Conservation (phyloP, 2,888 invertebrate species). For the Macrosoma leucophasiata region DNA sequence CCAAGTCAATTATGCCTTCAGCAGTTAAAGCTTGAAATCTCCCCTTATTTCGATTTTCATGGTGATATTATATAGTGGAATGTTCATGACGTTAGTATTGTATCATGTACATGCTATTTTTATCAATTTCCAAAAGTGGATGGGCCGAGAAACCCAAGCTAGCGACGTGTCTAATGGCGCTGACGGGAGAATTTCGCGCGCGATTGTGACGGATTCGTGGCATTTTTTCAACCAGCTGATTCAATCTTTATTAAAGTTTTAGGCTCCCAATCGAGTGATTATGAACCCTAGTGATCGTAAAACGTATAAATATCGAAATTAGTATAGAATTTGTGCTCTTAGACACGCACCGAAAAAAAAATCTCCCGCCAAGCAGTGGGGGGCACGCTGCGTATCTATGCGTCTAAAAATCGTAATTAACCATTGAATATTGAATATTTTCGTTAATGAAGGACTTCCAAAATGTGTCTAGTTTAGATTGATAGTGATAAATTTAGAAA, state of each 20-base stretch:
- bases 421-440: conserved; percentile 30
- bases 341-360: conserved; percentile 50
- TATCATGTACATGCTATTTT: conserved; percentile 56
- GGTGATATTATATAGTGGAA: conserved; percentile 33
- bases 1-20: conserved; percentile 59
- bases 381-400: conserved; percentile 62
- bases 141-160: conserved; percentile 67
- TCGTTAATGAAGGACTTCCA: conserved; percentile 23
- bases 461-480: conserved; percentile 28
- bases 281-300: conserved; percentile 41
- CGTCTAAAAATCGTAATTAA: conserved; percentile 36
- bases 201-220: conserved; percentile 75
- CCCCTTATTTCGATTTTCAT: conserved; percentile 33
- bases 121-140: conserved; percentile 71
- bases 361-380: conserved; percentile 71
- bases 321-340: conserved; percentile 28
- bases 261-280: conserved; percentile 33
- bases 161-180: conserved; percentile 77
- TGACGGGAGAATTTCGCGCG: conserved; percentile 74
- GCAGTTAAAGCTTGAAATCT: conserved; percentile 37
- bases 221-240: conserved; percentile 70
- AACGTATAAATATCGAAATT: conserved; percentile 32
- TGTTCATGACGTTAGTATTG: conserved; percentile 37
- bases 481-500: conserved; percentile 36
- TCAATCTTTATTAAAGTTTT: conserved; percentile 41